phyloP scores from a whole-genome alignment of 2,113 vertebrate genomes.

The Ardeotis arabs region DNA sequence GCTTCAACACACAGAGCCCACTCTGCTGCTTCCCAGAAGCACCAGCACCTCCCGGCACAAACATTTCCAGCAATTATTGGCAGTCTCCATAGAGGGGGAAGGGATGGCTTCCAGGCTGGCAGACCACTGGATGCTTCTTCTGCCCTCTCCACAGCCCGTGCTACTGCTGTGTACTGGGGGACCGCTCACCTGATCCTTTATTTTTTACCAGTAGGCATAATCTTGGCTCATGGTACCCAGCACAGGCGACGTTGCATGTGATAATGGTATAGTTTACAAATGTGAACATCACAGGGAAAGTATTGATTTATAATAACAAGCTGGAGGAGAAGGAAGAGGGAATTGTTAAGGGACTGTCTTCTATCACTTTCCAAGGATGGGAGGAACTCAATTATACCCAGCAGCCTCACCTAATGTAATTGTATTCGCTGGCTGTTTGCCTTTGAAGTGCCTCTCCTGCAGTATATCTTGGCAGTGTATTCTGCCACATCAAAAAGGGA shows the following conservation, averaged over 20 bases:
- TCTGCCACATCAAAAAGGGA: constrained; percentile 67
- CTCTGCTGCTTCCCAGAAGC: neutral
- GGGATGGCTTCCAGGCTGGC: neutral
- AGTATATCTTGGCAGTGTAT: constrained; percentile 61
- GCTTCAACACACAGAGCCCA: neutral
- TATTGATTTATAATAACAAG: constrained; percentile 65
- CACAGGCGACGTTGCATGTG: neutral
- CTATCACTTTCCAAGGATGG: constrained; percentile 60
- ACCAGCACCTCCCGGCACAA: fast-evolving
- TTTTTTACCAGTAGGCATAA: neutral
- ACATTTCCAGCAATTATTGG: neutral
- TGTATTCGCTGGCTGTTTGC: constrained; percentile 60
- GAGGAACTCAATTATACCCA: constrained; percentile 71
- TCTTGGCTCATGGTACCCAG: neutral
- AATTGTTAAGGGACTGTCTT: constrained; percentile 49
- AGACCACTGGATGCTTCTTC: neutral
- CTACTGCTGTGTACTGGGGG: neutral
- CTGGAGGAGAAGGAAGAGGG: constrained; percentile 28
- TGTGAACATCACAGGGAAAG: constrained; percentile 24
- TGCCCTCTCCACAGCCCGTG: neutral
- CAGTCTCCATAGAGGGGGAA: neutral
- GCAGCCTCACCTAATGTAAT: constrained; percentile 59
- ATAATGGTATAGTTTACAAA: constrained; percentile 36
- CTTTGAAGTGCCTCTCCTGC: constrained; percentile 60
- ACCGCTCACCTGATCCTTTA: neutral